Percentiles rank a stretch among this genome's conserved stretches.
phyloP scores from a whole-genome alignment of 2,113 vertebrate species.

The Mus pahari region DNA sequence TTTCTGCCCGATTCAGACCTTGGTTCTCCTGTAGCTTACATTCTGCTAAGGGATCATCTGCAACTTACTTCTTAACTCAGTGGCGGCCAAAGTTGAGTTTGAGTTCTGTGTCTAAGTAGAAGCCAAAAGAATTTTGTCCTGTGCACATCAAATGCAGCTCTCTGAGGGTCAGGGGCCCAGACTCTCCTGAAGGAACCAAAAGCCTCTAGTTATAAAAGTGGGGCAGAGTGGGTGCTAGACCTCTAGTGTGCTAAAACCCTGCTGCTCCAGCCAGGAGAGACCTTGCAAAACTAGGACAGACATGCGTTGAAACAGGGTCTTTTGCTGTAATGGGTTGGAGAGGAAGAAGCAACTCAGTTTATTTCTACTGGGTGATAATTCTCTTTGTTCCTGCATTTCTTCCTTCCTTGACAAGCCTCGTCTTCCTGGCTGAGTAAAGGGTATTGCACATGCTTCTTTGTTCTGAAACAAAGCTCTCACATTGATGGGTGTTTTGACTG shows the following conservation, averaged over 20 bases:
- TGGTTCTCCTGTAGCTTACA: rapidly evolving
- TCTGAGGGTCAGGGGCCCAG: background rate
- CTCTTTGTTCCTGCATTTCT: background rate
- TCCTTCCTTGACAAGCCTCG: background rate
- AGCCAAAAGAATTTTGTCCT: background rate
- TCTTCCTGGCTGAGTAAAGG: constrained; percentile 24
- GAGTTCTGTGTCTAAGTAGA: background rate
- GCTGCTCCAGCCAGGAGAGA: background rate
- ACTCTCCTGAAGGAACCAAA: background rate
- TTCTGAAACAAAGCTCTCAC: constrained; percentile 51
- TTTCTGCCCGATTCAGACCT: constrained; percentile 29
- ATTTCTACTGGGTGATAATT: constrained; percentile 1
- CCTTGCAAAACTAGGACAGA: background rate
- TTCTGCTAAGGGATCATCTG: background rate
- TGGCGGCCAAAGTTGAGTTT: background rate
- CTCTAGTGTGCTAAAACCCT: background rate
- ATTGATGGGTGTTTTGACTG: constrained; percentile 44
- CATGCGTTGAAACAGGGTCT: background rate
- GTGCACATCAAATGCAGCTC: background rate
- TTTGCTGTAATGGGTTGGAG: background rate
- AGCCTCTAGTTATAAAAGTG: background rate
- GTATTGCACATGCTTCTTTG: background rate
- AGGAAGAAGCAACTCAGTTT: constrained; percentile 17
- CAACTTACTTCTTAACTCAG: constrained; percentile 8
- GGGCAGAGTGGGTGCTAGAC: background rate